phyloP scores from a whole-genome alignment of 2,888 invertebrate species.

The Campaea margaritaria region DNA sequence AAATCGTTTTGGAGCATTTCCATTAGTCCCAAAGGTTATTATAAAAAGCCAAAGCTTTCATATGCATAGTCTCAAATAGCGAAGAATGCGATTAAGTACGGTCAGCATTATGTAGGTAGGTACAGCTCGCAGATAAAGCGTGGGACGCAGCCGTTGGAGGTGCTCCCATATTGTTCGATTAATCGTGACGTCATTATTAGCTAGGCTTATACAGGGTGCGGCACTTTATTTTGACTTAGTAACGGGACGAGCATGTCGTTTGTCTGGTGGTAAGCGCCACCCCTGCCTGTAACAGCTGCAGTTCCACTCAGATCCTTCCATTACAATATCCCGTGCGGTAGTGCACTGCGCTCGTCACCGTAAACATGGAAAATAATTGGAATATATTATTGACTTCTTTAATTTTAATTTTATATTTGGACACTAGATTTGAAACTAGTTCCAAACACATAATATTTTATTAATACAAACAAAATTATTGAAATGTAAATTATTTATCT shows the following conservation, averaged over 20 bases:
- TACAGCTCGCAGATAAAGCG: constrained; percentile 46
- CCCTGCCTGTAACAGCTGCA: no score
- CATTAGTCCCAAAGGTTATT: no score
- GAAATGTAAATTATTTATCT: constrained; percentile 4
- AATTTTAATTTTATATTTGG: background rate
- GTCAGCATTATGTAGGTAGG: constrained; percentile 20
- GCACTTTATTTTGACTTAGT: background rate
- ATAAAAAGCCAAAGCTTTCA: no score
- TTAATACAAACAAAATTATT: background rate
- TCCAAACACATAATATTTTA: no score
- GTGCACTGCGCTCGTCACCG: no score
- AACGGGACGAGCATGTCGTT: no score
- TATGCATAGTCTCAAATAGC: constrained; percentile 14
- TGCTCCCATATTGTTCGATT: constrained; percentile 62
- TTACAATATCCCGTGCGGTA: no score
- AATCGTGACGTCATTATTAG: constrained; percentile 51
- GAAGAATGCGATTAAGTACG: constrained; percentile 8
- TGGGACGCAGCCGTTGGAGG: constrained; percentile 48
- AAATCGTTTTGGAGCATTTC: no score
- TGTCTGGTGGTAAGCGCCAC: no score
- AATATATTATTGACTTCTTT: no score
- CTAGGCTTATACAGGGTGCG: constrained; percentile 38
- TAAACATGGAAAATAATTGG: no score
- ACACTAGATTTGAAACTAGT: background rate
- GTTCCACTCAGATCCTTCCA: no score